Percentiles rank a stretch among this genome's conserved stretches.
phyloP scores from a whole-genome alignment of 1,140 invertebrate genomes.

The Drosophila baimaii region DNA sequence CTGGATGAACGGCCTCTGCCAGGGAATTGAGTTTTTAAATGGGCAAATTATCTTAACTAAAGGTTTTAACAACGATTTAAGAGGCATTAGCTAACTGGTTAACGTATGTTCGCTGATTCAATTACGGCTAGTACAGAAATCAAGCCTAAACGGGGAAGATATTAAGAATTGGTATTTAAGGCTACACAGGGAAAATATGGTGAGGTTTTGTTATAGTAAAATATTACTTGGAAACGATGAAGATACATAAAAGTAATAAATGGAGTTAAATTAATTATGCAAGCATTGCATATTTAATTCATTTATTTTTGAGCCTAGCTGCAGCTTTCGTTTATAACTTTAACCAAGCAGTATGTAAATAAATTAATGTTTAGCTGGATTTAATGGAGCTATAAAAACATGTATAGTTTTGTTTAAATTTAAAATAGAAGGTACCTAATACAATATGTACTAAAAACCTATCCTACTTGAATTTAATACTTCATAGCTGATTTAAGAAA shows the following conservation, averaged over 20 bases:
- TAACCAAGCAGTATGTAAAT: too few species aligned
- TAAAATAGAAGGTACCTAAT: not conserved
- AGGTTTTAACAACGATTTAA: constrained; percentile 36
- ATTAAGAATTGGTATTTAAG: not conserved
- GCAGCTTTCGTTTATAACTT: too few species aligned
- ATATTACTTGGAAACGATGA: not conserved
- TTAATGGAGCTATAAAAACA: too few species aligned
- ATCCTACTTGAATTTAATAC: too few species aligned
- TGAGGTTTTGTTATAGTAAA: not conserved
- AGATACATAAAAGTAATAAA: not conserved
- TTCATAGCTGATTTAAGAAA: too few species aligned
- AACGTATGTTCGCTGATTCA: constrained; percentile 31
- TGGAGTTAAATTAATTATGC: too few species aligned
- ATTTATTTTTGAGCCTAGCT: too few species aligned
- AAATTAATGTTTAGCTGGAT: too few species aligned
- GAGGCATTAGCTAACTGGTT: constrained; percentile 30
- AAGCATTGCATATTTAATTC: too few species aligned
- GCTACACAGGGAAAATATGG: not conserved
- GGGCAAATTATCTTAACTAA: constrained; percentile 42
- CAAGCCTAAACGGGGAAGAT: not conserved
- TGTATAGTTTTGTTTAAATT: too few species aligned
- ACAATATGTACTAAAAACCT: too few species aligned
- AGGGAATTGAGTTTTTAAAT: constrained; percentile 42
- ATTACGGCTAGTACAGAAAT: constrained; percentile 27
- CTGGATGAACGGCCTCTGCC: constrained; percentile 30